Evolutionary conservation across 2,888 invertebrate species (phyloP).

Genomic region (Chrysomela aeneicollis): DNA sequence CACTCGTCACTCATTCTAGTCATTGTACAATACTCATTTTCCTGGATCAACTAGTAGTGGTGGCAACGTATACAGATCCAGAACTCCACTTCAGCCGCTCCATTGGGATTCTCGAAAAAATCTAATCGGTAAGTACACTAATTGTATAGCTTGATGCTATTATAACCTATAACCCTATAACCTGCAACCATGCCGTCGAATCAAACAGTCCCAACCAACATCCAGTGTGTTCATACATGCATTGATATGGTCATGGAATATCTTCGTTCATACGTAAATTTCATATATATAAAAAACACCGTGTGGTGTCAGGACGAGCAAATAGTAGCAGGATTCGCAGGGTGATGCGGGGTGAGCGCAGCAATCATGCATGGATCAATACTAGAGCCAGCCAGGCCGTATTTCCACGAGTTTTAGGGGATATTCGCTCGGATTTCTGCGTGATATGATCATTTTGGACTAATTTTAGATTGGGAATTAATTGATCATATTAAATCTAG

Average conservation of each 20-base stretch:
- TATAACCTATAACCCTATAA: too few relatives aligned
- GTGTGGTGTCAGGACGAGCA: constrained; percentile 24
- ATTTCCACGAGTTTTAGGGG: constrained; percentile 41
- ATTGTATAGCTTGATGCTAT: too few relatives aligned
- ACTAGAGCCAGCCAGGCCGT: constrained; percentile 58
- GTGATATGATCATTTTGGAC: neutral
- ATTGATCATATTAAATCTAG: too few relatives aligned
- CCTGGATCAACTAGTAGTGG: constrained; percentile 52
- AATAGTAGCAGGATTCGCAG: constrained; percentile 39
- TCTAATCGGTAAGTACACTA: constrained; percentile 44
- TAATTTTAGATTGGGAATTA: too few relatives aligned
- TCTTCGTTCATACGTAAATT: too few relatives aligned
- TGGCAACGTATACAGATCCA: constrained; percentile 52
- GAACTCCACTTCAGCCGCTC: constrained; percentile 45
- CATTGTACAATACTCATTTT: constrained; percentile 51
- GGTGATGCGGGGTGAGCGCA: constrained; percentile 49
- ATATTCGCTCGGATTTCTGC: constrained; percentile 16
- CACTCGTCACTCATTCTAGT: constrained; percentile 49
- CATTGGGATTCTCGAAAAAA: constrained; percentile 43
- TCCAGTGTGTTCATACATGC: neutral
- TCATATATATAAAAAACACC: neutral
- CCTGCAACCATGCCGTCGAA: neutral
- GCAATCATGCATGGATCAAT: constrained; percentile 57
- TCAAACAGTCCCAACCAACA: neutral
- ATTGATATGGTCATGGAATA: neutral